A percentile compares a stretch with the other conserved stretches of the same genome.
These are phyloP conservation scores for Diaprepes abbreviatus DNA, from an alignment of 2,888 invertebrate genomes.

Conservation along the genomic window DNA sequence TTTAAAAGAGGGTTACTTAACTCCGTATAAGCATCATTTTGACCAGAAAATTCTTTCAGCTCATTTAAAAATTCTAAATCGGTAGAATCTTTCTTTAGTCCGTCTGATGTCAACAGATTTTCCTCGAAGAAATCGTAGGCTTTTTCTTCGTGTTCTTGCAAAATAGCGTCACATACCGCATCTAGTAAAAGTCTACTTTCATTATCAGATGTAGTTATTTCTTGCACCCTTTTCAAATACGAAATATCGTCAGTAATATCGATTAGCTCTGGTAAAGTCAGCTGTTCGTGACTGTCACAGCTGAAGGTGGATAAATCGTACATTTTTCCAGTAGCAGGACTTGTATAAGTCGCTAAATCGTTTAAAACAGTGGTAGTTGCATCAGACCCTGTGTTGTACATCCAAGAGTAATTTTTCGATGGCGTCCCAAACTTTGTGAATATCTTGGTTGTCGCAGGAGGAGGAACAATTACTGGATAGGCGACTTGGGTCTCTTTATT, in stretches of 20 bases:
- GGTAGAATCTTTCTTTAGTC: not conserved
- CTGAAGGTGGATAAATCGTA: conserved; percentile 44
- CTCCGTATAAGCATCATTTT: conserved; percentile 9
- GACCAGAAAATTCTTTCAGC: not conserved
- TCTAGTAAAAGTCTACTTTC: conserved; percentile 49
- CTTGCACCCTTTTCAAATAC: conserved; percentile 47
- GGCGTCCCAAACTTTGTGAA: conserved; percentile 52
- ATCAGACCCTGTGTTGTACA: conserved; percentile 44
- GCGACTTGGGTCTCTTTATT: not conserved
- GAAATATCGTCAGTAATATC: conserved; percentile 49
- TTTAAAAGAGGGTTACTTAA: conserved; percentile 7
- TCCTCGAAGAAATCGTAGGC: not conserved
- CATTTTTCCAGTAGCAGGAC: conserved; percentile 49
- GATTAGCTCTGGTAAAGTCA: conserved; percentile 48
- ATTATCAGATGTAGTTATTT: conserved; percentile 28
- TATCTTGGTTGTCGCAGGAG: conserved; percentile 24
- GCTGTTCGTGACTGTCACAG: conserved; percentile 16
- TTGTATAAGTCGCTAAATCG: conserved; percentile 44
- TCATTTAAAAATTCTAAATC: conserved; percentile 8
- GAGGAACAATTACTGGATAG: not conserved
- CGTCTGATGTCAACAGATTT: not conserved
- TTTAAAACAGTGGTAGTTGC: conserved; percentile 42
- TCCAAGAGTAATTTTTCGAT: conserved; percentile 50
- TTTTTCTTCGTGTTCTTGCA: conserved; percentile 43
- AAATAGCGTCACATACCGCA: conserved; percentile 53